These are phyloP conservation scores for Mormyrops boulengeri DNA, from an alignment of 2,797 vertebrate species.

Conservation along the genomic window DNA sequence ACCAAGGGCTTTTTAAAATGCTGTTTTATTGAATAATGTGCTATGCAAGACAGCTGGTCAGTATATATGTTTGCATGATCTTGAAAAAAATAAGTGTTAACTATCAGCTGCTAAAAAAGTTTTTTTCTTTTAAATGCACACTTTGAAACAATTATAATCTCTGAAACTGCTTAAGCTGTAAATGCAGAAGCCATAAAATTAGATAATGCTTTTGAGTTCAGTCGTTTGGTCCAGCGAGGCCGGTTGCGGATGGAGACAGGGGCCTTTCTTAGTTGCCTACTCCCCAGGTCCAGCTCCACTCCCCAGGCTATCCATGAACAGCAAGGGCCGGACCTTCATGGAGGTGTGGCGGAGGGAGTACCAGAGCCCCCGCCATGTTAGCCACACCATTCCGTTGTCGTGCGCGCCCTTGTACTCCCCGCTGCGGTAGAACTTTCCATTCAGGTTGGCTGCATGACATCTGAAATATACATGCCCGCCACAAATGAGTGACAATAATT, in stretches of 20 bases:
- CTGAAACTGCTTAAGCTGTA: not conserved
- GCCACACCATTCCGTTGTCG: slow-evolving; percentile 80
- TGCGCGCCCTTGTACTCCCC: slow-evolving; percentile 65
- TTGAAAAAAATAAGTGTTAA: not conserved
- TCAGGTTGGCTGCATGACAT: slow-evolving; percentile 80
- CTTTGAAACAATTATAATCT: not conserved
- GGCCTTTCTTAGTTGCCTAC: slow-evolving; percentile 16
- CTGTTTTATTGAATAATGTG: slow-evolving; percentile 2
- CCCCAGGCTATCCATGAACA: slow-evolving; percentile 62
- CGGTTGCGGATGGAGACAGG: not conserved
- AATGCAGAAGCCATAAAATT: not conserved
- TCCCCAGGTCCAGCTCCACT: slow-evolving; percentile 67
- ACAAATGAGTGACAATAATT: not conserved
- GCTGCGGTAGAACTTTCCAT: slow-evolving; percentile 71
- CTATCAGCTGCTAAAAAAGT: not conserved
- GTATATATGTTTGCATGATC: not conserved
- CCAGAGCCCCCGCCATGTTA: slow-evolving; percentile 78
- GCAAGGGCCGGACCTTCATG: slow-evolving; percentile 76
- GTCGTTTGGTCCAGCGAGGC: not conserved
- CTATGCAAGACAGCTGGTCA: not conserved
- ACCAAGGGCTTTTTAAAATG: not conserved
- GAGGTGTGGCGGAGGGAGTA: slow-evolving; percentile 77
- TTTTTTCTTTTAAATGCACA: not conserved
- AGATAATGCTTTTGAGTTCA: not conserved
- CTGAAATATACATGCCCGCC: slow-evolving; percentile 42